These are phyloP conservation scores for Phlogophora meticulosa DNA, from an alignment of 2,888 invertebrate species.

Conservation along the genomic window DNA sequence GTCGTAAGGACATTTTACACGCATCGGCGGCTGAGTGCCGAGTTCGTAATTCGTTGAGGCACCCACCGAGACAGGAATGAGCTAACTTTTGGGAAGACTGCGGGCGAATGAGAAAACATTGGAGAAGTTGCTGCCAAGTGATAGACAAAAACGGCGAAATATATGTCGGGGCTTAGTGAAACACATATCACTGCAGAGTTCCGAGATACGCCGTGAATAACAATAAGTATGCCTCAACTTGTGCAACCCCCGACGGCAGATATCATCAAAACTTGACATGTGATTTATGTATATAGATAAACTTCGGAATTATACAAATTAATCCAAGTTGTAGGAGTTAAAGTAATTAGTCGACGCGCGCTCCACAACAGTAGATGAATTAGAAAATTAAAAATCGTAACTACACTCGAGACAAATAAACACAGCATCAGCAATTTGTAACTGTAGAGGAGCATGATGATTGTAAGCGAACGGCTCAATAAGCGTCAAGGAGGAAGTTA, in stretches of 20 bases:
- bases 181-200: slow-evolving; percentile 81
- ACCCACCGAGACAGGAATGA: slow-evolving; percentile 85
- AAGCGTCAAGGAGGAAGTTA: slow-evolving; percentile 77
- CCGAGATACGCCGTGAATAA: slow-evolving; percentile 82
- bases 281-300: slow-evolving; percentile 74
- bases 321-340: slow-evolving; percentile 65
- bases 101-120: slow-evolving; percentile 88
- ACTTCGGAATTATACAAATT: slow-evolving; percentile 73
- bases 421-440: slow-evolving; percentile 58
- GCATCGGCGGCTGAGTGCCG: slow-evolving; percentile 86
- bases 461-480: slow-evolving; percentile 80
- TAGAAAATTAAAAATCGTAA: slow-evolving; percentile 32
- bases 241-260: slow-evolving; percentile 72
- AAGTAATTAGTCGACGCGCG: slow-evolving; percentile 67
- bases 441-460: slow-evolving; percentile 63
- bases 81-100: slow-evolving; percentile 85
- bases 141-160: slow-evolving; percentile 86
- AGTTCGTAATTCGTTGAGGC: slow-evolving; percentile 85
- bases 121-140: slow-evolving; percentile 84
- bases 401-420: slow-evolving; percentile 49
- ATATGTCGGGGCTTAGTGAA: slow-evolving; percentile 81
- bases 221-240: slow-evolving; percentile 77
- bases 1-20: slow-evolving; percentile 87
- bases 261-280: slow-evolving; percentile 74
- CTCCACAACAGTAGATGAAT: slow-evolving; percentile 7